Evolutionary conservation across 2,113 vertebrate species (phyloP).

Genomic region (Megaceryle maxima): DNA sequence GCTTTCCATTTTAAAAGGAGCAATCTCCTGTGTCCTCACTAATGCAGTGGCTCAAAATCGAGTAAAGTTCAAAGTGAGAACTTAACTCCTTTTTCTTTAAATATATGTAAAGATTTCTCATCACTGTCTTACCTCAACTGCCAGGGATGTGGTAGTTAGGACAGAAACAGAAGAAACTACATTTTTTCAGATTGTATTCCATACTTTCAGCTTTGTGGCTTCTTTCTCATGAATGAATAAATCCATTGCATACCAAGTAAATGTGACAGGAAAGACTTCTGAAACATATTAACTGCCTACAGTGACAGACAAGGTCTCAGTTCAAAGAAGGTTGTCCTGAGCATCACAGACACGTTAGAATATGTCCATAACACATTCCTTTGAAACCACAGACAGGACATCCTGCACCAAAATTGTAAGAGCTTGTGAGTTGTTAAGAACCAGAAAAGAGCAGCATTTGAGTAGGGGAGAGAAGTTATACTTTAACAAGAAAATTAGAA

Average conservation of each 20-base stretch:
- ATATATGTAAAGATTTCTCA: neutral
- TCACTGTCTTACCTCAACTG: neutral
- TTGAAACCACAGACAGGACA: constrained; percentile 8
- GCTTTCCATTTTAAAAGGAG: neutral
- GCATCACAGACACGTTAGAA: neutral
- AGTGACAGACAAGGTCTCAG: neutral
- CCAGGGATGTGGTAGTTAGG: neutral
- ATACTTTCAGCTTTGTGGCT: neutral
- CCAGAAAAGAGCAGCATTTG: neutral
- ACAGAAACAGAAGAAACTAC: neutral
- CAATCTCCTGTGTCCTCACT: neutral
- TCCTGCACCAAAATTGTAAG: neutral
- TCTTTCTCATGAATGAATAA: neutral
- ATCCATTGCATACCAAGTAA: neutral
- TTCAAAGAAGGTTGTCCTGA: constrained; percentile 20
- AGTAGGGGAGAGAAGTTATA: neutral
- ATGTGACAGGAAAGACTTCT: neutral
- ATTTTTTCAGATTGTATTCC: neutral
- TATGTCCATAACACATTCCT: constrained; percentile 1
- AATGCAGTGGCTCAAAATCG: neutral
- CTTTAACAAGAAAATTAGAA: neutral
- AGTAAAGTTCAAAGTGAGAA: neutral
- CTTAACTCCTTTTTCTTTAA: neutral
- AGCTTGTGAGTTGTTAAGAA: neutral
- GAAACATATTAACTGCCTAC: neutral